These are phyloP conservation scores for Varanus komodoensis DNA, from an alignment of 2,113 vertebrate species.

Conservation along the genomic window DNA sequence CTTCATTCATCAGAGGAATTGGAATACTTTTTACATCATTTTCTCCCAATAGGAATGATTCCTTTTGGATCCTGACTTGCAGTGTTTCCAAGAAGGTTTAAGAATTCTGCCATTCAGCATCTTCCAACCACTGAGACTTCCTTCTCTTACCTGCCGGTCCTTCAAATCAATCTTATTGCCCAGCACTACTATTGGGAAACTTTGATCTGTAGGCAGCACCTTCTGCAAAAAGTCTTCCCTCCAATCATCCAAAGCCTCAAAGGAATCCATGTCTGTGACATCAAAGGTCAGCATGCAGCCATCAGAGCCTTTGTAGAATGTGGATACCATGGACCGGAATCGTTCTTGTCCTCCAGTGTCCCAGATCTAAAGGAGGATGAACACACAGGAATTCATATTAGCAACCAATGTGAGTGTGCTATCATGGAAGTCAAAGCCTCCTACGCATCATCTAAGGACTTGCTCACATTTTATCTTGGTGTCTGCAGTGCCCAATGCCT, in stretches of 20 bases:
- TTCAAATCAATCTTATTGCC: conserved; percentile 84
- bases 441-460: background rate
- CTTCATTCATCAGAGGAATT: background rate
- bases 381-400: background rate
- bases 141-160: conserved; percentile 78
- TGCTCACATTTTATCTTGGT: background rate
- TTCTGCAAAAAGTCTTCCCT: conserved; percentile 81
- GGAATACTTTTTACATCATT: background rate
- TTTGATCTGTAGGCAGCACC: conserved; percentile 68
- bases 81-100: background rate
- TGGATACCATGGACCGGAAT: conserved; percentile 83
- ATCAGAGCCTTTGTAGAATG: conserved; percentile 84
- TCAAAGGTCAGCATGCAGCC: conserved; percentile 84
- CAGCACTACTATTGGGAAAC: conserved; percentile 82
- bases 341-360: conserved; percentile 85
- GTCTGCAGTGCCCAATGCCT: background rate
- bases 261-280: conserved; percentile 82
- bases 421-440: background rate
- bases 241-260: conserved; percentile 80
- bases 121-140: accelerated
- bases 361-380: conserved; percentile 79
- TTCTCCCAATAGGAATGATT: background rate
- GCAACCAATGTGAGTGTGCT: background rate
- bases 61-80: background rate
- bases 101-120: background rate